Percentiles rank a stretch among this genome's conserved stretches.
Conservation (phyloP, 2,797 vertebrate species). For the Sphaeramia orbicularis region DNA sequence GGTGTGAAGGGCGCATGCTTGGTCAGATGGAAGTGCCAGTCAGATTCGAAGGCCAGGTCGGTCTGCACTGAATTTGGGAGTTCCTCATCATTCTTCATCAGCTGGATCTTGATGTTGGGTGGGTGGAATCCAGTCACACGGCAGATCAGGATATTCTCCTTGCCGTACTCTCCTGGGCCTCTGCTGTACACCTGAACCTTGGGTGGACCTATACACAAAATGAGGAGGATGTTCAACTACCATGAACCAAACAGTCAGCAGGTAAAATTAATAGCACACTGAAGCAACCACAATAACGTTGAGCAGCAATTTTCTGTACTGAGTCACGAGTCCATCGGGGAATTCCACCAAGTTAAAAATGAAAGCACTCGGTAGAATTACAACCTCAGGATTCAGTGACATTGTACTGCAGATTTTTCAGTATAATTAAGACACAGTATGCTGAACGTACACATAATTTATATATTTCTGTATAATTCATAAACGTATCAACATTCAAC, state of each 20-base stretch:
- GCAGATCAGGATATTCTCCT: slow-evolving; percentile 85
- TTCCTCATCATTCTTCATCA: slow-evolving; percentile 61
- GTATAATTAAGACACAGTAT: no score
- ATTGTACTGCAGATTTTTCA: no score
- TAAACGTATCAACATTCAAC: no score
- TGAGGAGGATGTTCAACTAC: not conserved
- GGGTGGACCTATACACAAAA: slow-evolving; percentile 64
- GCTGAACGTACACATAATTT: no score
- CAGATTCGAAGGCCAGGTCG: slow-evolving; percentile 87
- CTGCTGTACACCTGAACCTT: slow-evolving; percentile 86
- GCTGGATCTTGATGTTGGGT: slow-evolving; percentile 79
- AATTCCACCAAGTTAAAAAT: no score
- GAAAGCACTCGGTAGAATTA: no score
- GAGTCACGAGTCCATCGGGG: no score
- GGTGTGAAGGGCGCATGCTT: slow-evolving; percentile 68
- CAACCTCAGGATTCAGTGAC: no score
- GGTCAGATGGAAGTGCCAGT: slow-evolving; percentile 90
- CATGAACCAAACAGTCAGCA: not conserved
- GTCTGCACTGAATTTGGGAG: slow-evolving; percentile 31
- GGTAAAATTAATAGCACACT: no score
- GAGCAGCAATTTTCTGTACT: no score
- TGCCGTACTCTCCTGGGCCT: not conserved
- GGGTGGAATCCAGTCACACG: slow-evolving; percentile 87
- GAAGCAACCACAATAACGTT: no score
- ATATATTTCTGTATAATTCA: no score